These are phyloP conservation scores for Platanista minor DNA, from an alignment of 2,113 vertebrate species.

Conservation along the genomic window DNA sequence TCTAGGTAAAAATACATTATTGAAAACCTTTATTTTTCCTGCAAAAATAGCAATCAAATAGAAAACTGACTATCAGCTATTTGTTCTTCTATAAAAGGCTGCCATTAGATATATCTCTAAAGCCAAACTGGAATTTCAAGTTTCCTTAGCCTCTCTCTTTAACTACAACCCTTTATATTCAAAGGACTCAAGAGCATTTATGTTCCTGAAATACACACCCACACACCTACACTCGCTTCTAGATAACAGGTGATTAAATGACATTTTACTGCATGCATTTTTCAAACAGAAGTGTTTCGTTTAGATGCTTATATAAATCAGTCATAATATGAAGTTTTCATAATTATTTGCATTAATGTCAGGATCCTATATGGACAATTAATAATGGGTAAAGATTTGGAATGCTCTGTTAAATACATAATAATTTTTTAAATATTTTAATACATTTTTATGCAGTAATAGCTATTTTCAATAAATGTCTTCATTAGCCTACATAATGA, in stretches of 20 bases:
- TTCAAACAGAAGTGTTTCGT: not conserved
- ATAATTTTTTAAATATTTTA: not conserved
- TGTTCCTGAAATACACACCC: not conserved
- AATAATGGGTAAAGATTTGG: not conserved
- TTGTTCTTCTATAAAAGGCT: not conserved
- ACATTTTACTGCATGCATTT: not conserved
- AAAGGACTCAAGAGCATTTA: not conserved
- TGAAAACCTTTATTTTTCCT: not conserved
- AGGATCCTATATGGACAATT: not conserved
- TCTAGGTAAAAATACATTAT: not conserved
- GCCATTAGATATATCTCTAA: not conserved
- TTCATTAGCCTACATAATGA: not conserved
- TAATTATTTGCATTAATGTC: not conserved
- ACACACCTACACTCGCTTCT: not conserved
- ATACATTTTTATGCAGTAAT: not conserved
- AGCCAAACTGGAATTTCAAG: not conserved
- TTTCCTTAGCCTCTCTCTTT: not conserved
- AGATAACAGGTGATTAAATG: conserved; percentile 1
- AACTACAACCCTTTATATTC: not conserved
- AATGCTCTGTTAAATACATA: not conserved
- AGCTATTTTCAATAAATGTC: not conserved
- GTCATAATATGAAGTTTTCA: not conserved
- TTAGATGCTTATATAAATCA: not conserved
- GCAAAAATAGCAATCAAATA: conserved; percentile 23
- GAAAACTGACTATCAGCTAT: not conserved